These are phyloP conservation scores for Cardiocondyla obscurior DNA, from an alignment of 1,140 invertebrate genomes.

Conservation along the genomic window DNA sequence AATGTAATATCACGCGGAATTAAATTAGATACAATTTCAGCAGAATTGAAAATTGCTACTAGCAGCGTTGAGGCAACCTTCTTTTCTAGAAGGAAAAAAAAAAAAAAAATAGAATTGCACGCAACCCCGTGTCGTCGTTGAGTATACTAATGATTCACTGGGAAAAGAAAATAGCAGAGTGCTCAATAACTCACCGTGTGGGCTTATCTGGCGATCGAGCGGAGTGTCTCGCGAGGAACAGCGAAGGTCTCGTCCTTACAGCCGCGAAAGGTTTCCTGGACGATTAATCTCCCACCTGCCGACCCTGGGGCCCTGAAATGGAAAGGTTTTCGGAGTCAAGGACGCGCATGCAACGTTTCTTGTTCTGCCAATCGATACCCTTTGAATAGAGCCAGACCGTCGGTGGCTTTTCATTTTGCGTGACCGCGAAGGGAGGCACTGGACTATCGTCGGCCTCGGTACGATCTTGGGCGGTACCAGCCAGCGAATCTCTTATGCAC, in stretches of 20 bases:
- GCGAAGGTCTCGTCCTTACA: slow-evolving; percentile 25
- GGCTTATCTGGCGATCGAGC: slow-evolving; percentile 18
- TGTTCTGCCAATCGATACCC: slow-evolving; percentile 49
- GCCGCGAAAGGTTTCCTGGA: slow-evolving; percentile 41
- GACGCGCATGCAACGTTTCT: slow-evolving; percentile 62
- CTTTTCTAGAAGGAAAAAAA: too few relatives aligned
- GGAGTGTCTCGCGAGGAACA: slow-evolving; percentile 4
- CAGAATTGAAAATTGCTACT: not conserved
- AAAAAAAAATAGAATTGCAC: too few relatives aligned
- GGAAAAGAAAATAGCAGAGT: not conserved
- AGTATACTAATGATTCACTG: not conserved
- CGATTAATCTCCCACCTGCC: slow-evolving; percentile 65
- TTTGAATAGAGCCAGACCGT: slow-evolving; percentile 44
- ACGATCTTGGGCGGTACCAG: not conserved
- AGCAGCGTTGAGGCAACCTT: not conserved
- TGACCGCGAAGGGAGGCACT: slow-evolving; percentile 20
- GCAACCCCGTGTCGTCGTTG: not conserved
- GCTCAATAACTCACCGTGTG: not conserved
- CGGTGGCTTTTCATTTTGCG: slow-evolving; percentile 56
- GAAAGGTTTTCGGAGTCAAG: slow-evolving; percentile 65
- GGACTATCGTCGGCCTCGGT: slow-evolving; percentile 9
- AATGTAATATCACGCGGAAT: not conserved
- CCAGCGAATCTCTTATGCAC: not conserved
- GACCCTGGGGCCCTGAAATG: slow-evolving; percentile 55
- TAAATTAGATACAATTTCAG: not conserved